A percentile compares a stretch with the other conserved stretches of the same genome.
Evolutionary conservation across 2,113 vertebrate genomes (phyloP).

Genomic region (Labeo rohita): DNA sequence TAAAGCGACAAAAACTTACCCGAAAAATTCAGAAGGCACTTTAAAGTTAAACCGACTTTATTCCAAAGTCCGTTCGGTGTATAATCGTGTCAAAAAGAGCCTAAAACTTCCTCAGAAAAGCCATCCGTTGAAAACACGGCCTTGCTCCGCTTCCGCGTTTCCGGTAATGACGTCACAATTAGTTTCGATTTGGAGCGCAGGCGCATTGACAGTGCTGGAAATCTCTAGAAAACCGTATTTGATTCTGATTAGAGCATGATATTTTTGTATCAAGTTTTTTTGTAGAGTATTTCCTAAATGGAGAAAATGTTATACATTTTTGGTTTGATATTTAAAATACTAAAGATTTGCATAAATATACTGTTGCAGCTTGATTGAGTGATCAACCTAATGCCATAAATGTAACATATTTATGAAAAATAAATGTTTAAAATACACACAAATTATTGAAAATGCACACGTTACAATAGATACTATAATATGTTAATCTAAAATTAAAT

Average conservation of each 20-base stretch:
- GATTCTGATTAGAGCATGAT: neutral
- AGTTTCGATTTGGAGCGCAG: neutral
- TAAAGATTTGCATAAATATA: neutral
- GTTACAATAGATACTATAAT: too few relatives aligned
- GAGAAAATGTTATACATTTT: neutral
- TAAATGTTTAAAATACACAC: too few relatives aligned
- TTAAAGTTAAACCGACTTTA: neutral
- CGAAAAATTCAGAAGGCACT: too few relatives aligned
- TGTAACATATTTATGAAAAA: neutral
- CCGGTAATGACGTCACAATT: neutral
- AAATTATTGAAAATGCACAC: too few relatives aligned
- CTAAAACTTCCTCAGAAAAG: neutral
- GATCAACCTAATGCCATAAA: neutral
- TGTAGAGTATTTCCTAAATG: neutral
- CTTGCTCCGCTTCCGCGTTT: neutral
- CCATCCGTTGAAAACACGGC: neutral
- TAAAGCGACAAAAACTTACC: neutral
- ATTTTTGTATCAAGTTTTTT: neutral
- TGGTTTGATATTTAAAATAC: neutral
- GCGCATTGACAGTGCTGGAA: neutral
- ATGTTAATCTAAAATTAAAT: too few relatives aligned
- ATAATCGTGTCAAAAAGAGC: neutral
- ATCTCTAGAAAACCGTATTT: too few relatives aligned
- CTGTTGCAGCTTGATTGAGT: neutral
- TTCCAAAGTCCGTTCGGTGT: neutral